Percentiles rank a stretch among this genome's conserved stretches.
These are phyloP conservation scores for Acholoe squamosa DNA, from an alignment of 2,888 invertebrate species.

Conservation along the genomic window DNA sequence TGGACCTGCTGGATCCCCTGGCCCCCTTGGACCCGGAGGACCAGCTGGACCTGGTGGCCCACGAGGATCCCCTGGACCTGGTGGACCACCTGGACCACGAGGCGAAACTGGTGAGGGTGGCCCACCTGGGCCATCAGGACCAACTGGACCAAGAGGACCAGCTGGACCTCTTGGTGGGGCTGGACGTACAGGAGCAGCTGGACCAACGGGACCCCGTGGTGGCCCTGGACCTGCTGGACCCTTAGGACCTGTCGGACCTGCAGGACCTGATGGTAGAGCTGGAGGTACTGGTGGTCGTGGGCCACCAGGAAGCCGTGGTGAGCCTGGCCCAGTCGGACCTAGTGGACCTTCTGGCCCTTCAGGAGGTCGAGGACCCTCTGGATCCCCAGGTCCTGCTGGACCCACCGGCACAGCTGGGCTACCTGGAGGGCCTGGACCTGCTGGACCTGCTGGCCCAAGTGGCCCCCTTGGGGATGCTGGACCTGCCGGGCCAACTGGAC, in stretches of 20 bases:
- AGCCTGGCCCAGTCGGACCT: conserved; percentile 60
- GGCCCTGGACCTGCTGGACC: conserved; percentile 59
- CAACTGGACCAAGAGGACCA: conserved; percentile 65
- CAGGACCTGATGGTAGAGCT: conserved; percentile 58
- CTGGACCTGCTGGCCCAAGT: conserved; percentile 61
- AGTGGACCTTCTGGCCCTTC: conserved; percentile 66
- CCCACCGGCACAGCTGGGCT: conserved; percentile 66
- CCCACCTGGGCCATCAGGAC: conserved; percentile 64
- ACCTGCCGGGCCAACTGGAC: background rate
- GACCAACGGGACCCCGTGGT: conserved; percentile 66
- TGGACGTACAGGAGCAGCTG: conserved; percentile 65
- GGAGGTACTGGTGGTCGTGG: conserved; percentile 62
- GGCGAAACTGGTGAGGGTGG: conserved; percentile 61
- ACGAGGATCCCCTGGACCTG: conserved; percentile 53
- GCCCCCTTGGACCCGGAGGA: conserved; percentile 65
- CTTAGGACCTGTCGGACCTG: conserved; percentile 53
- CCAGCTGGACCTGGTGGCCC: conserved; percentile 64
- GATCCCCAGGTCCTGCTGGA: conserved; percentile 64
- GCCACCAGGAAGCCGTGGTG: conserved; percentile 63
- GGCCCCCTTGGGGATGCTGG: conserved; percentile 64
- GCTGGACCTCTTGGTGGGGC: conserved; percentile 64
- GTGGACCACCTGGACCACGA: conserved; percentile 62
- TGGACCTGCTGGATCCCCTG: conserved; percentile 59
- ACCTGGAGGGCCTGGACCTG: background rate
- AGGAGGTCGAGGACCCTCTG: conserved; percentile 66